Base-by-base conservation (phyloP, 2,888 invertebrate species). In the Lasioglossum figueresi region DNA sequence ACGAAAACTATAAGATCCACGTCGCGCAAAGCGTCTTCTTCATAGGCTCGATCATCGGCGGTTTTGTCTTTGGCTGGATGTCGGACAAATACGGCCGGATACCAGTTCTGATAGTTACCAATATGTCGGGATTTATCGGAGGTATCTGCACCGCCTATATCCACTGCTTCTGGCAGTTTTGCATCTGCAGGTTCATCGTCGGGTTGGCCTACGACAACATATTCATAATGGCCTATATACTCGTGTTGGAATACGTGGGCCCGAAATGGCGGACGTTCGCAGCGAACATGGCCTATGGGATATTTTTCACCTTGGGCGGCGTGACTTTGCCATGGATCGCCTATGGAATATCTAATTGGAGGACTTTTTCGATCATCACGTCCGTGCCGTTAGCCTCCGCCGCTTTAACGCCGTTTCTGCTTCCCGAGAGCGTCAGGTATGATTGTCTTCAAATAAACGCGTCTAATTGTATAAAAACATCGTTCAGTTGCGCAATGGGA, bases 171-270 rank as follows among this genome's bases (percentile, higher is more conserved):
- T 90, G 91, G 91, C 80, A 89, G n/a, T 92, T 92, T 81, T 87
- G 88, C 76, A 0, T 83, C 23, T 91, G 91, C 45, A 86, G 92
- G 70, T 92, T 92, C 76, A 76, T 91, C 73, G 89, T 91, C 8
- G 92, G 92, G 19, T 76, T 91, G 40, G 91, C 91, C 0, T 92
- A 82, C 80, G 92, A 91, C 84, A 91, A 90, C 52, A 86, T 82
- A 2, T 92, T 90, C 73, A 87, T 79, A 31, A 71, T 88, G 48
- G 86, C 88, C 1, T 92, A 92, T 31, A 92, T 92, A 76, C 86
- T 92, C 95, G 96, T 95, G 5, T 87, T 96, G 71, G 96, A 96
- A 87, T 96, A 96, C 94, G 95, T 96, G 66, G 96, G 96, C 0
- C 94, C 95, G 0, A 93, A 93, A 1, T 95, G 96, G 92, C 95